Evolutionary conservation across 2,113 vertebrate genomes (phyloP).

Genomic region (Neogobius melanostomus): DNA sequence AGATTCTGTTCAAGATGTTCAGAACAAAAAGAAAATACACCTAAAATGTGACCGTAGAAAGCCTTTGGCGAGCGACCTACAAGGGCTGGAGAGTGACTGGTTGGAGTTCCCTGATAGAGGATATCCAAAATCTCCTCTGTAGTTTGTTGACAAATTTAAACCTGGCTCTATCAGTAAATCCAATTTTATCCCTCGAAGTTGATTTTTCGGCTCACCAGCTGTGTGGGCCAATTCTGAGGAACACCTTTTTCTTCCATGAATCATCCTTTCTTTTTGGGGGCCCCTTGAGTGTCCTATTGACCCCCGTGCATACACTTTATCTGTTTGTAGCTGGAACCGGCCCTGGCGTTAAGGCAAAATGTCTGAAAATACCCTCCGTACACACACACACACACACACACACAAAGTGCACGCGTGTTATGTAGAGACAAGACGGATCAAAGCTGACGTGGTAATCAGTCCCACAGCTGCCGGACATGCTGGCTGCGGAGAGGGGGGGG

Average conservation of each 20-base stretch:
- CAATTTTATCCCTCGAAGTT: too few relatives aligned
- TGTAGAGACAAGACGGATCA: slow-evolving; percentile 47
- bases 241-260: background rate
- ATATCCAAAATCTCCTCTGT: too few relatives aligned
- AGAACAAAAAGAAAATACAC: too few relatives aligned
- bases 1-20: too few relatives aligned
- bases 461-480: slow-evolving; percentile 41
- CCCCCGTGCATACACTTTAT: background rate
- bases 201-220: too few relatives aligned
- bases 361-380: slow-evolving; percentile 16
- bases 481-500: slow-evolving; percentile 23
- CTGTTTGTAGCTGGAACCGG: background rate
- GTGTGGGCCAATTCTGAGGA: background rate
- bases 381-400: background rate
- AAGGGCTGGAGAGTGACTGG: too few relatives aligned
- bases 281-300: background rate
- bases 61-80: too few relatives aligned
- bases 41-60: too few relatives aligned
- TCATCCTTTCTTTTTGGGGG: background rate
- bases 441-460: slow-evolving; percentile 60
- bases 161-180: too few relatives aligned
- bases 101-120: too few relatives aligned
- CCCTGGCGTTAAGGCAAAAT: slow-evolving; percentile 20
- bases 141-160: too few relatives aligned
- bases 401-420: background rate